phyloP scores from a whole-genome alignment of 1,140 invertebrate species.

The Drosophila murphyi region DNA sequence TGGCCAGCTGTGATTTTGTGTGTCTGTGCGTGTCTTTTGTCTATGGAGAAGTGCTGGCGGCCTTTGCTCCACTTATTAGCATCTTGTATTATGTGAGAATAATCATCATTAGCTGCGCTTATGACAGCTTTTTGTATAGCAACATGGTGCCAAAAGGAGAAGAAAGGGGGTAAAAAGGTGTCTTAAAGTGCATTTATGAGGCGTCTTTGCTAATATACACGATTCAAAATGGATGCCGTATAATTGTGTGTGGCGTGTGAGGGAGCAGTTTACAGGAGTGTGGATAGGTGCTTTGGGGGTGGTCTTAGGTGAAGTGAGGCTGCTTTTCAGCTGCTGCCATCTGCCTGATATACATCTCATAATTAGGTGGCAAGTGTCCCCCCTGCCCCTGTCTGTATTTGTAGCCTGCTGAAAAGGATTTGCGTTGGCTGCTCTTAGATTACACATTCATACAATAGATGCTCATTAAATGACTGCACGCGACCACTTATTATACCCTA shows the following conservation, averaged over 20 bases:
- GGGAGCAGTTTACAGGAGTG: background rate
- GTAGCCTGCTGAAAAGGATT: slow-evolving; percentile 1
- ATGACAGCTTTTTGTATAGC: slow-evolving; percentile 35
- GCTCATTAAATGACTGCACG: slow-evolving; percentile 39
- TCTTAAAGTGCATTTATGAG: slow-evolving; percentile 34
- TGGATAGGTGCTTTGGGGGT: background rate
- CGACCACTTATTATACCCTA: background rate
- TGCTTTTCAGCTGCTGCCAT: slow-evolving; percentile 19
- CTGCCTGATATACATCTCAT: slow-evolving; percentile 31
- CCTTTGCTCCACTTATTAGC: slow-evolving; percentile 6
- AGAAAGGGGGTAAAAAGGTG: background rate
- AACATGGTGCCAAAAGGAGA: no score
- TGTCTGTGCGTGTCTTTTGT: background rate
- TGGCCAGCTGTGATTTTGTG: background rate
- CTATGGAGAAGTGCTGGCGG: background rate
- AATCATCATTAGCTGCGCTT: slow-evolving; percentile 47
- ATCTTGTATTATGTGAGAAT: slow-evolving; percentile 12
- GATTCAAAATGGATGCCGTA: slow-evolving; percentile 42
- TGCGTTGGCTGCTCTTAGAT: slow-evolving; percentile 15
- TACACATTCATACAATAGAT: slow-evolving; percentile 33
- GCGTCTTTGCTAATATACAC: slow-evolving; percentile 46
- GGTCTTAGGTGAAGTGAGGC: slow-evolving; percentile 16
- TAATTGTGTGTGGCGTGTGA: slow-evolving; percentile 14
- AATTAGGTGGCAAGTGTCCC: background rate
- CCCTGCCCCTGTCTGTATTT: background rate